Evolutionary conservation across 64 coral and sea anemone species (phyloP).

Genomic region (Catalaphyllia jardinei): DNA sequence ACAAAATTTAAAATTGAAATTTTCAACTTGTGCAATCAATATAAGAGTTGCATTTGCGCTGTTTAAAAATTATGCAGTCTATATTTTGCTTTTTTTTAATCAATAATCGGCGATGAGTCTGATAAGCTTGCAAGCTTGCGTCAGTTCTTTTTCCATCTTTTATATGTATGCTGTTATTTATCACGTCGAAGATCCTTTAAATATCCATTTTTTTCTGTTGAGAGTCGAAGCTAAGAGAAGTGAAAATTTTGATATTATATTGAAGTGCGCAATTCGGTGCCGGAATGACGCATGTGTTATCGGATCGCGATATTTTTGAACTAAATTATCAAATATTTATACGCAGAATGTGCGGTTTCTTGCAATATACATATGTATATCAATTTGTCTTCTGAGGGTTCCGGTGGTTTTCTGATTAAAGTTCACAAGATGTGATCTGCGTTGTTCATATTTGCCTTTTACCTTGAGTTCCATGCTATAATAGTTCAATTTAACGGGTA

Average conservation of each 20-base stretch:
- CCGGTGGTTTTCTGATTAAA: constrained; percentile 2
- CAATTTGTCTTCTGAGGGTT: background rate
- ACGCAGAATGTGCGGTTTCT: background rate
- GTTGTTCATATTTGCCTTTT: background rate
- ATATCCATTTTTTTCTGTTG: background rate
- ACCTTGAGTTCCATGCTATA: background rate
- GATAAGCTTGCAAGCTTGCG: too few species aligned
- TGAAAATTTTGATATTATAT: background rate
- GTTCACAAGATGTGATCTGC: background rate
- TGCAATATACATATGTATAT: background rate
- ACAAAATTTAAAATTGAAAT: too few species aligned
- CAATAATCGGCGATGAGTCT: too few species aligned
- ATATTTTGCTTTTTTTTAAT: too few species aligned
- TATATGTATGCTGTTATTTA: too few species aligned
- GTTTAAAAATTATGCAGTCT: too few species aligned
- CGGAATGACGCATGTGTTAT: background rate
- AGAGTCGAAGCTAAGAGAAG: background rate
- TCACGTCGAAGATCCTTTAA: background rate
- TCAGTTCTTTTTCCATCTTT: too few species aligned
- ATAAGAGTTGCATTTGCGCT: too few species aligned
- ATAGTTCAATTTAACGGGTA: too few species aligned
- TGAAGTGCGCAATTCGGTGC: background rate
- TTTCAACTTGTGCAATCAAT: too few species aligned
- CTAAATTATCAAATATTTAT: constrained; percentile 9
- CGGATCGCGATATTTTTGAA: background rate